A percentile compares a stretch with the other conserved stretches of the same genome.
These are phyloP conservation scores for Galerucella calmariensis DNA, from an alignment of 2,888 invertebrate genomes.

Conservation along the genomic window DNA sequence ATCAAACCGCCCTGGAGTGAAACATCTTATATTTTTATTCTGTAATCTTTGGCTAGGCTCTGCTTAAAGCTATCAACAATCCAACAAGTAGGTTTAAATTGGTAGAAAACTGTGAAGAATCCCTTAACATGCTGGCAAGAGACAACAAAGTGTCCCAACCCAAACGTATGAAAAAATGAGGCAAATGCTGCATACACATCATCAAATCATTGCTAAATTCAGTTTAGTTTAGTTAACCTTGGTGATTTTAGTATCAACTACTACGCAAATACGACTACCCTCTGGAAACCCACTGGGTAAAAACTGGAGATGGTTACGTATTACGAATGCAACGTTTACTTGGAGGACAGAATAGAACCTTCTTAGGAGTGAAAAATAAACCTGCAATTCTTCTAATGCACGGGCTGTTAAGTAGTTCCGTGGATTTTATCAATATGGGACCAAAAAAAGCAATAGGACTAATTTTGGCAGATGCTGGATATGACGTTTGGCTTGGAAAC, in stretches of 20 bases:
- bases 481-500: constrained; percentile 86
- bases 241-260: constrained; percentile 22
- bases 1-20: too few relatives aligned
- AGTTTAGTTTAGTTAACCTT: too few relatives aligned
- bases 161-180: too few relatives aligned
- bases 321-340: constrained; percentile 80
- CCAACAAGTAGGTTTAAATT: too few relatives aligned
- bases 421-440: constrained; percentile 79
- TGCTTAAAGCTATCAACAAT: too few relatives aligned
- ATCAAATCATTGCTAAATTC: too few relatives aligned
- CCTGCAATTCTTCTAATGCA: constrained; percentile 74
- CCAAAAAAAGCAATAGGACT: constrained; percentile 71
- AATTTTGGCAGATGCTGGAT: constrained; percentile 74
- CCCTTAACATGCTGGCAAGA: too few relatives aligned
- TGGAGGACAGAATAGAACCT: constrained; percentile 11
- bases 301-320: constrained; percentile 82
- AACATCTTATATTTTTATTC: too few relatives aligned
- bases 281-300: constrained; percentile 71
- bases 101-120: too few relatives aligned
- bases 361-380: constrained; percentile 56
- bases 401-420: constrained; percentile 79
- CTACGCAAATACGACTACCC: constrained; percentile 67
- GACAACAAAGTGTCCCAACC: too few relatives aligned
- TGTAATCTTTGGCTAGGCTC: too few relatives aligned
- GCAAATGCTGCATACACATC: too few relatives aligned